Conservation (phyloP, 1,140 invertebrate species). For the Drosophila pandora region DNA sequence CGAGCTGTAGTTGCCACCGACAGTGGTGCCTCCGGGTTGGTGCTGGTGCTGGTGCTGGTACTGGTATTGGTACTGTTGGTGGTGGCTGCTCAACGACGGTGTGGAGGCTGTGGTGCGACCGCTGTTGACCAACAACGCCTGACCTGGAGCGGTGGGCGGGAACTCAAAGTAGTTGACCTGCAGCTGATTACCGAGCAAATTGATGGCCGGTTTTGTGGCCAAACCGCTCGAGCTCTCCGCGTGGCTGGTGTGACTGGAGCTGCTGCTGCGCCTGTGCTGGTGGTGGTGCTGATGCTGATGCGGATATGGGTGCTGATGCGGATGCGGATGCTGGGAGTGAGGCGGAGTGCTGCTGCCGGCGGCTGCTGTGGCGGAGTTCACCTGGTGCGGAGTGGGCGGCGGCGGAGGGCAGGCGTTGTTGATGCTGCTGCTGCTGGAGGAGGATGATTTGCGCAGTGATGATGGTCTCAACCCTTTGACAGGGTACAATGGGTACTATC, state of each 20-base stretch:
- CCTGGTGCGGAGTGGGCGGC: slow-evolving; percentile 78
- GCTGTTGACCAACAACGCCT: slow-evolving; percentile 48
- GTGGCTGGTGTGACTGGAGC: slow-evolving; percentile 47
- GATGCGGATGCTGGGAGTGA: slow-evolving; percentile 42
- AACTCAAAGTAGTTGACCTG: slow-evolving; percentile 81
- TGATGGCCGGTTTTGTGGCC: slow-evolving; percentile 69
- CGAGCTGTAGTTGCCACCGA: slow-evolving; percentile 48
- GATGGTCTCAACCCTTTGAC: slow-evolving; percentile 83
- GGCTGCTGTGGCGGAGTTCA: slow-evolving; percentile 54
- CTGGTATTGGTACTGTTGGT: slow-evolving; percentile 18
- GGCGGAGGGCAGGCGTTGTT: slow-evolving; percentile 80
- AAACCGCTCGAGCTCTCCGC: slow-evolving; percentile 50
- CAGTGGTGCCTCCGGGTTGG: slow-evolving; percentile 2
- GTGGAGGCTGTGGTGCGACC: slow-evolving; percentile 60
- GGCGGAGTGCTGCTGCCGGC: slow-evolving; percentile 57
- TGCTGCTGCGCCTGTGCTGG: slow-evolving; percentile 48
- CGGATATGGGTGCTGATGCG: slow-evolving; percentile 29
- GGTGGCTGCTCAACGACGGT: slow-evolving; percentile 58
- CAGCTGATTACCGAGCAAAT: slow-evolving; percentile 73
- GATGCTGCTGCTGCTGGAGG: slow-evolving; percentile 75
- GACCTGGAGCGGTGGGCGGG: slow-evolving; percentile 52
- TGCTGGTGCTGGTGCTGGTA: slow-evolving; percentile 6
- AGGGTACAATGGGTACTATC: slow-evolving; percentile 84
- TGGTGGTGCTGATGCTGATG: slow-evolving; percentile 40
- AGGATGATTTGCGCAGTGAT: slow-evolving; percentile 83